Evolutionary conservation across 2,888 invertebrate species (phyloP).

Genomic region (Monopis laevigella): DNA sequence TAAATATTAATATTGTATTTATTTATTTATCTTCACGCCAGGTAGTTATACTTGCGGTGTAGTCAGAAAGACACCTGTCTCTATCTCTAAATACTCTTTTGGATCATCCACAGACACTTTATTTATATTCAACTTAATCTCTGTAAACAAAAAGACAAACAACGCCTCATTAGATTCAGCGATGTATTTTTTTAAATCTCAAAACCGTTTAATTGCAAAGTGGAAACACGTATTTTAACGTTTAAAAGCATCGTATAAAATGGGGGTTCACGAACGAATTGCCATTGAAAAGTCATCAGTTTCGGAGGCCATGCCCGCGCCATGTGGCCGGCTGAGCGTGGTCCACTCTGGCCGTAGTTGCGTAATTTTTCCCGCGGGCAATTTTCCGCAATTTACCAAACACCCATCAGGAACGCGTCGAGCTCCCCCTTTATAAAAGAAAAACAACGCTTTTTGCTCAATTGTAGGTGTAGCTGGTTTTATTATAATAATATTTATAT

Average conservation of each 20-base stretch:
- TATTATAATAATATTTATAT: no score
- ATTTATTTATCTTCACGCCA: no score
- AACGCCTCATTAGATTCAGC: no score
- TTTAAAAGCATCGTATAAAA: constrained; percentile 3
- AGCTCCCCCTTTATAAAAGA: constrained; percentile 42
- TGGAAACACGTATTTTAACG: constrained; percentile 7
- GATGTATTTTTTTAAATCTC: no score
- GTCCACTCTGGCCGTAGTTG: constrained; percentile 24
- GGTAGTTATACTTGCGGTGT: no score
- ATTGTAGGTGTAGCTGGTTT: no score
- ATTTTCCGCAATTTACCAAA: constrained; percentile 51
- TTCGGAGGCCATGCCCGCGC: constrained; percentile 58
- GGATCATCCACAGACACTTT: no score
- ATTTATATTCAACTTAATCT: no score
- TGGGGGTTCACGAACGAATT: constrained; percentile 33
- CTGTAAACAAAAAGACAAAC: no score
- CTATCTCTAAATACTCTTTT: no score
- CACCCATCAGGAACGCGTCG: constrained; percentile 37
- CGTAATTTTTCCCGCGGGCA: constrained; percentile 53
- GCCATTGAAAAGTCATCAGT: constrained; percentile 66
- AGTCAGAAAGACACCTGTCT: no score
- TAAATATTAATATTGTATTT: no score
- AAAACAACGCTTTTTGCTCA: neutral
- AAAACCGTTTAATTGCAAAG: neutral
- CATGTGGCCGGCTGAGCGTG: constrained; percentile 42